Evolutionary conservation across 92 coral and sea anemone genomes (phyloP).

Genomic region (Zoanthus solanderi): DNA sequence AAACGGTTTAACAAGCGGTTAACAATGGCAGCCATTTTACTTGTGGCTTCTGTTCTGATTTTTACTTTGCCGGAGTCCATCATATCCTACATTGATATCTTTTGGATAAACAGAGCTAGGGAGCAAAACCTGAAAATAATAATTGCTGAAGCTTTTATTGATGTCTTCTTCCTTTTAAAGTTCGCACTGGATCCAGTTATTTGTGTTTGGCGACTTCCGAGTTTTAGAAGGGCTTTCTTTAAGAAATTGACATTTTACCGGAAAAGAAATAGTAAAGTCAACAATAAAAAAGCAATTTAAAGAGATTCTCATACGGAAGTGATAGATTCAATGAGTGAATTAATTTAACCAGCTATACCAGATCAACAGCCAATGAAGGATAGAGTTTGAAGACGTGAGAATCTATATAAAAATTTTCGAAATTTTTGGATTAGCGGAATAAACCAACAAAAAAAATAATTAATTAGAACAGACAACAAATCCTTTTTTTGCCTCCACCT

Average conservation of each 20-base stretch:
- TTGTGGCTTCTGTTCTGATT: slow-evolving; percentile 18
- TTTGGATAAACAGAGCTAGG: slow-evolving; percentile 6
- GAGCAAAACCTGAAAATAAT: slow-evolving; percentile 10
- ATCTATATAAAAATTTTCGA: no score
- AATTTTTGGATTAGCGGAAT: no score
- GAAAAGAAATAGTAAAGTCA: no score
- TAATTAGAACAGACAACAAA: no score
- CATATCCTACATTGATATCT: slow-evolving; percentile 26
- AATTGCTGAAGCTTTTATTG: slow-evolving; percentile 30
- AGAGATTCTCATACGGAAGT: no score
- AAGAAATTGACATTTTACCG: not conserved
- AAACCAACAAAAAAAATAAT: no score
- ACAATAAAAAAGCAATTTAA: not conserved
- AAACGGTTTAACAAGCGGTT: slow-evolving; percentile 12
- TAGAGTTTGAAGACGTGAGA: no score
- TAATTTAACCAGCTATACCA: no score
- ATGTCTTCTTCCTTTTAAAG: slow-evolving; percentile 27
- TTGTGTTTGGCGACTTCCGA: slow-evolving; percentile 24
- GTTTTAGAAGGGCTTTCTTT: not conserved
- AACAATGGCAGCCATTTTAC: slow-evolving; percentile 14
- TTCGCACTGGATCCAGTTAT: slow-evolving; percentile 39
- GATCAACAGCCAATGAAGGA: no score
- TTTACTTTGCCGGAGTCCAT: slow-evolving; percentile 40
- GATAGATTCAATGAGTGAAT: no score
- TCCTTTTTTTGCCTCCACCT: no score